Conservation (phyloP, 2,888 invertebrate species). For the Eupithecia subumbrata region DNA sequence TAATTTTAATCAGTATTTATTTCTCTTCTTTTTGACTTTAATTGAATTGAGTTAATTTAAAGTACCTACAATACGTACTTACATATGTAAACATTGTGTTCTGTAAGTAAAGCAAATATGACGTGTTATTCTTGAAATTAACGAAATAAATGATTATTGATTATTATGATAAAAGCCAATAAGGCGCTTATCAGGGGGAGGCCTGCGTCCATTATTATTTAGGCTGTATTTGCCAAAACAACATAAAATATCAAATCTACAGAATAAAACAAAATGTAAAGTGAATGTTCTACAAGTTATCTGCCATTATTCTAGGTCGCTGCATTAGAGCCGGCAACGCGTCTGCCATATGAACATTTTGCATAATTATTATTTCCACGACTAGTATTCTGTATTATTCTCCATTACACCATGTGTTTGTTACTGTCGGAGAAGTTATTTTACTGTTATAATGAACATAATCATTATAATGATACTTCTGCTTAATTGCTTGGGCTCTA, state of each 20-base stretch:
- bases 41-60: too few relatives aligned
- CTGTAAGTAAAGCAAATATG: too few relatives aligned
- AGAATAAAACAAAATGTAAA: neutral
- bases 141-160: too few relatives aligned
- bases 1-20: too few relatives aligned
- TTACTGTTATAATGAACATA: slow-evolving; percentile 21
- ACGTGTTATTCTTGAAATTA: too few relatives aligned
- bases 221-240: neutral
- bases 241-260: neutral
- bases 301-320: neutral
- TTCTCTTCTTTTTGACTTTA: too few relatives aligned
- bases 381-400: slow-evolving; percentile 39
- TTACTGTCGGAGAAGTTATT: slow-evolving; percentile 37
- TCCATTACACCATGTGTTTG: slow-evolving; percentile 38
- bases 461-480: slow-evolving; percentile 22
- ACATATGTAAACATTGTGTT: too few relatives aligned
- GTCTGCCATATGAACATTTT: slow-evolving; percentile 44
- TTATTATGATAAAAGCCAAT: too few relatives aligned
- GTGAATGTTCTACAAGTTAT: neutral
- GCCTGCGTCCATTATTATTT: neutral
- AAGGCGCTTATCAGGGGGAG: neutral
- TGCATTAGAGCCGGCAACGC: slow-evolving; percentile 29
- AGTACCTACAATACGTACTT: too few relatives aligned
- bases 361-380: slow-evolving; percentile 43
- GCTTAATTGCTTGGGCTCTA: slow-evolving; percentile 13